These are phyloP conservation scores for Pocillopora meandrina DNA, from an alignment of 92 coral and sea anemone genomes.

Conservation along the genomic window DNA sequence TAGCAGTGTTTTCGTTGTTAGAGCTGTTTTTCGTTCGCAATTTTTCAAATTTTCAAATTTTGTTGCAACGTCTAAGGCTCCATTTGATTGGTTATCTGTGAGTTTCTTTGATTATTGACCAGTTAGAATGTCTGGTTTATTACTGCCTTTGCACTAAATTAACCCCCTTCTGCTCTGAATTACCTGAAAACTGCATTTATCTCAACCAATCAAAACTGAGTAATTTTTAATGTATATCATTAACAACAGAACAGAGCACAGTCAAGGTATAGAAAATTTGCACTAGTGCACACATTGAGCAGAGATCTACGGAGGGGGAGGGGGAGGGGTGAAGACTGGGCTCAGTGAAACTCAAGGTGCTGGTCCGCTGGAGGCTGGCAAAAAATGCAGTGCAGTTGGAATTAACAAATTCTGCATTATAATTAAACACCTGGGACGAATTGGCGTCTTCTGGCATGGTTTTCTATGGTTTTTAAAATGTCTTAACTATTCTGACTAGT, in stretches of 20 bases:
- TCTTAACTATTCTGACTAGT: constrained; percentile 26
- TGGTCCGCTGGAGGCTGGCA: constrained; percentile 28
- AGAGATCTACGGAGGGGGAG: constrained; percentile 36
- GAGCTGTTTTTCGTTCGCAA: too few relatives aligned
- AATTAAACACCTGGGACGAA: constrained; percentile 19
- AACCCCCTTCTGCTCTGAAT: too few relatives aligned
- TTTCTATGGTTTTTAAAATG: constrained; percentile 7
- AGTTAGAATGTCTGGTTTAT: too few relatives aligned
- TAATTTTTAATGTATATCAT: not conserved
- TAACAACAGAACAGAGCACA: too few relatives aligned
- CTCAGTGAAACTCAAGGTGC: constrained; percentile 28
- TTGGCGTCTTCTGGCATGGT: constrained; percentile 34
- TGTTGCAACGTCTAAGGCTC: too few relatives aligned
- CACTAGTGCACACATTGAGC: constrained; percentile 12
- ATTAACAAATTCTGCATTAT: constrained; percentile 20
- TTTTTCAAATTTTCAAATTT: too few relatives aligned
- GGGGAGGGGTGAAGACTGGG: constrained; percentile 28
- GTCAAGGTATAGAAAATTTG: constrained; percentile 13
- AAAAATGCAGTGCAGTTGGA: constrained; percentile 31
- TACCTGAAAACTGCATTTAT: not conserved
- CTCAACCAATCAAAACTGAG: not conserved
- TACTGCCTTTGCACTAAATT: too few relatives aligned
- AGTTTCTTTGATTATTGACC: too few relatives aligned
- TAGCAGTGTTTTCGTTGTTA: too few relatives aligned
- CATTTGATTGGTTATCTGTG: too few relatives aligned